Evolutionary conservation across 2,888 invertebrate species (phyloP), one percentile per base, ranked within the genome.

Genomic region (Psylliodes chrysocephalus): DNA sequence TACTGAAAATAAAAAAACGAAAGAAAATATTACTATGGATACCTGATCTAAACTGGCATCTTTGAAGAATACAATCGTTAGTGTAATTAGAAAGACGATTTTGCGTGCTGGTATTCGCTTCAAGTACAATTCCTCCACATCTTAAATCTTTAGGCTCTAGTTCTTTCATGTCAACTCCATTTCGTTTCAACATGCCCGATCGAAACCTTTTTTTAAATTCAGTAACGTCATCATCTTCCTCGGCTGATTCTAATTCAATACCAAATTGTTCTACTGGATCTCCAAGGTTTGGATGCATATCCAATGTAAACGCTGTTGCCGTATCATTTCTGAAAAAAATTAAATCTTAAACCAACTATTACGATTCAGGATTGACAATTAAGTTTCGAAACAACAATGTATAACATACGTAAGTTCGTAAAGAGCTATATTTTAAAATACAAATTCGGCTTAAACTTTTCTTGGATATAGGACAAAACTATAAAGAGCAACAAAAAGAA

Each of bases 261-360:
- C 92, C 92, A 63, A 92, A 84, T 75, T 91, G 90, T 81, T 91
- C 91, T 52, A 88, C 88, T 5, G 92, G 91, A 73, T 91, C 90
- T 47, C 89, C 90, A 67, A 92, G 84, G 79, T 90, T 90, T 18
- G 89, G 89, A 78, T 92, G 91, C 84, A 92, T 91, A 80, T 90
- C 89, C 40, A 81, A 60, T 0, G 76, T 77, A 46, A 80, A 75
- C 15, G 71, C 70, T 17, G 77, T 71, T 4, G 73, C 71, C 7
- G 77, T 73, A 19, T 73, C 73, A 47, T 76, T 74, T 28, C 75
- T 75, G 44, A 12, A 56, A 46, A 4, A n/a, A n/a, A n/a, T n/a
- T n/a, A n/a, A n/a, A n/a, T n/a, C n/a, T n/a, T n/a, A n/a, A n/a
- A n/a, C n/a, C n/a, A n/a, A n/a, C n/a, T n/a, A n/a, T n/a, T n/a